Evolutionary conservation across 2,888 invertebrate species (phyloP).

Genomic region (Eremobia ochroleuca): DNA sequence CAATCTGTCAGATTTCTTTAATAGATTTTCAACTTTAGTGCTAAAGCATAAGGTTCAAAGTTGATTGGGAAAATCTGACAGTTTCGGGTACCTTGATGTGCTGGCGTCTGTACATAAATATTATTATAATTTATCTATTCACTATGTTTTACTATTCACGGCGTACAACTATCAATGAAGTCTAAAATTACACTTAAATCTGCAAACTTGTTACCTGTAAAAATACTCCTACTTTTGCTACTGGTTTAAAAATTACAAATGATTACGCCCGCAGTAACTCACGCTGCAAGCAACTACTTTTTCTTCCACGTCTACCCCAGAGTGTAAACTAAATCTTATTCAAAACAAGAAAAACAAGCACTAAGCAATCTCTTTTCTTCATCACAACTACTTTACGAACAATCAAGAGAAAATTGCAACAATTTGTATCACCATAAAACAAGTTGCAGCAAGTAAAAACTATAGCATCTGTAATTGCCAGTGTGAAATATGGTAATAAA

Average conservation of each 20-base stretch:
- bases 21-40: too few species aligned
- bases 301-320: slow-evolving; percentile 57
- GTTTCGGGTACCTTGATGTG: too few species aligned
- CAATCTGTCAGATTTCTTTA: too few species aligned
- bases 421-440: slow-evolving; percentile 53
- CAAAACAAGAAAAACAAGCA: slow-evolving; percentile 55
- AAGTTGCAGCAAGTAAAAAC: slow-evolving; percentile 53
- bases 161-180: neutral
- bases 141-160: too few species aligned
- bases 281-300: slow-evolving; percentile 42
- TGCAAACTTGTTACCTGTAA: slow-evolving; percentile 1
- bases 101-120: too few species aligned
- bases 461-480: slow-evolving; percentile 79
- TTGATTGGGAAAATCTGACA: too few species aligned
- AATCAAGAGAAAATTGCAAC: slow-evolving; percentile 64
- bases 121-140: too few species aligned
- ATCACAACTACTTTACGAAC: slow-evolving; percentile 57
- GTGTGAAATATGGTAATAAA: slow-evolving; percentile 79
- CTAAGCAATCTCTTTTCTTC: slow-evolving; percentile 58
- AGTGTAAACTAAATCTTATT: slow-evolving; percentile 65
- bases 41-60: too few species aligned
- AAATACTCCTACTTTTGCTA: slow-evolving; percentile 15
- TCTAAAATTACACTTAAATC: neutral
- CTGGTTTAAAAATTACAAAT: slow-evolving; percentile 42
- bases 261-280: slow-evolving; percentile 34